Base-by-base conservation (phyloP, 2,888 invertebrate genomes). In the Agrochola litura region DNA sequence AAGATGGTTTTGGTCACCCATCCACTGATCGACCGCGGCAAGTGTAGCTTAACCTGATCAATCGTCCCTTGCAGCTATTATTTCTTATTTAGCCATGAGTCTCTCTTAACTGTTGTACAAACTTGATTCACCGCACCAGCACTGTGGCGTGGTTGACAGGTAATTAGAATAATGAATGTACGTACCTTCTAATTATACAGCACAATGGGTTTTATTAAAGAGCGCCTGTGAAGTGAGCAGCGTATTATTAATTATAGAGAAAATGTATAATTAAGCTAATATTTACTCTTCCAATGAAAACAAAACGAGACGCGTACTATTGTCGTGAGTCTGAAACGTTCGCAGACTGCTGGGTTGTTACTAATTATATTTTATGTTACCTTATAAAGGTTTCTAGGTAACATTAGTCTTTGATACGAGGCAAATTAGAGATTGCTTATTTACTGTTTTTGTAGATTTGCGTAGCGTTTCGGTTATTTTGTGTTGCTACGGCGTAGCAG, bases 151-250 rank as follows among this genome's bases (percentile, higher is more conserved):
- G 46, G 81, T 83, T 87, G 86, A 86, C 88, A 88, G 82, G 74
- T 88, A 85, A 88, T 89, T 87, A 87, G 68, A 86, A 82, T 89
- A 89, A 89, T 88, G 79, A 88, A 88, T 87, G 80, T 89, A 83
- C 81, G 86, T 85, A 83, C 81, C 87, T 85, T 86, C 82, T 87
- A 88, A 89, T 89, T 87, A 85, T 81, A 86, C 79, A 85, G 84
- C 64, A 87, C 84, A 89, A 82, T 84, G 85, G 76, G 82, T 89
- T 87, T 87, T 89, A 89, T 86, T 88, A 89, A 82, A 88, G 85
- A 81, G 82, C 67, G 60, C 77, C 88, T 79, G 79, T 81, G 73
- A 85, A 89, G 83, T 86, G 77, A 71, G 76, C 71, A 52, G 37
- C 72, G 75, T 80, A 75, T 61, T 83, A 86, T 86, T 86, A 88